These are phyloP conservation scores for Dryobotodes eremita DNA, from an alignment of 2,888 invertebrate genomes.

Conservation along the genomic window DNA sequence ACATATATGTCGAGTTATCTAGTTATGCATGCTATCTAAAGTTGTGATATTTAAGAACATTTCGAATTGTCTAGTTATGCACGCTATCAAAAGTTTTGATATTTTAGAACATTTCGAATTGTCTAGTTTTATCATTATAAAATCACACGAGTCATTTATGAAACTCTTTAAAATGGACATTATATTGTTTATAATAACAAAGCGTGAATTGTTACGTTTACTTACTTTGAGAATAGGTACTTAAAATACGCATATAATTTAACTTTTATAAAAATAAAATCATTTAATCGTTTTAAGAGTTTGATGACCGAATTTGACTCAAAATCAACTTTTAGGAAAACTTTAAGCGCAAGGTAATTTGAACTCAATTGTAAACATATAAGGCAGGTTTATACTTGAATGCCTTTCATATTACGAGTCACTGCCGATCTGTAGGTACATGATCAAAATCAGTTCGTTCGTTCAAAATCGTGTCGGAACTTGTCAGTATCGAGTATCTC, in stretches of 20 bases:
- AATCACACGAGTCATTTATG: constrained; percentile 12
- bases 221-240: too few species aligned
- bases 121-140: constrained; percentile 10
- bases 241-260: neutral
- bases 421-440: constrained; percentile 17
- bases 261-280: constrained; percentile 23
- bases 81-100: constrained; percentile 13
- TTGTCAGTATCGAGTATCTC: constrained; percentile 14
- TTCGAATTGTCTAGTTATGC: constrained; percentile 14
- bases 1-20: too few species aligned
- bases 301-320: constrained; percentile 9
- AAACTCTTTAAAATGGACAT: neutral
- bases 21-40: too few species aligned
- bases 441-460: constrained; percentile 18
- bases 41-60: neutral
- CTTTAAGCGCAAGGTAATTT: constrained; percentile 22
- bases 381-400: constrained; percentile 6
- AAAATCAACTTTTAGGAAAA: constrained; percentile 18
- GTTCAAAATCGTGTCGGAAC: constrained; percentile 21
- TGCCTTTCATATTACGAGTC: neutral
- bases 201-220: too few species aligned
- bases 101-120: constrained; percentile 13
- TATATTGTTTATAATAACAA: too few species aligned
- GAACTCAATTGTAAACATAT: constrained; percentile 10
- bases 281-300: constrained; percentile 8